These are phyloP conservation scores for Paradoxurus hermaphroditus DNA, from an alignment of 2,113 vertebrate species.

Conservation along the genomic window DNA sequence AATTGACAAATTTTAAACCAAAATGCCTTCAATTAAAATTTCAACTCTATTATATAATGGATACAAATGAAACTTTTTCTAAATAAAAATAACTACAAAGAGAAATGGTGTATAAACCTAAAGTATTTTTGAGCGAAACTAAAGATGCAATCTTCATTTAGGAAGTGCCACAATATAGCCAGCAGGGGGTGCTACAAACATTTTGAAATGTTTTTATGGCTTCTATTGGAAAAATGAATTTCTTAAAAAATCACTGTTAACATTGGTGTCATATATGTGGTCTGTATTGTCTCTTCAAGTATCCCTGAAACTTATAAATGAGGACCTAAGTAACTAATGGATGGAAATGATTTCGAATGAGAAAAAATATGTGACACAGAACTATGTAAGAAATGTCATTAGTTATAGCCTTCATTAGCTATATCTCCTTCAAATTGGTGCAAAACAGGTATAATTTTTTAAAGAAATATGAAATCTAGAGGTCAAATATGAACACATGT, in stretches of 20 bases:
- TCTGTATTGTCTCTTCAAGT: conserved; percentile 1
- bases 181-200: conserved; percentile 71
- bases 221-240: conserved; percentile 12
- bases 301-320: neutral
- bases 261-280: neutral
- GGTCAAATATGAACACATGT: neutral
- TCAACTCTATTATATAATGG: neutral
- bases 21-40: conserved; percentile 1
- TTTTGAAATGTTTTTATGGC: conserved; percentile 37
- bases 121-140: neutral
- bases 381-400: neutral
- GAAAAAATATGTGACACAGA: neutral
- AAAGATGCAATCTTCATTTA: neutral
- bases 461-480: conserved; percentile 24
- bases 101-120: neutral
- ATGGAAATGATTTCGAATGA: neutral
- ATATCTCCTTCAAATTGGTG: neutral
- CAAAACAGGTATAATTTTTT: neutral
- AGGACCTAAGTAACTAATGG: neutral
- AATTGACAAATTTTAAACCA: conserved; percentile 9
- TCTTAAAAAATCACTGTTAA: neutral
- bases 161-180: neutral
- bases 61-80: conserved; percentile 46
- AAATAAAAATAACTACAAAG: conserved; percentile 39
- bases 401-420: neutral